phyloP scores from a whole-genome alignment of 2,888 invertebrate species.

The Eremobia ochroleuca region DNA sequence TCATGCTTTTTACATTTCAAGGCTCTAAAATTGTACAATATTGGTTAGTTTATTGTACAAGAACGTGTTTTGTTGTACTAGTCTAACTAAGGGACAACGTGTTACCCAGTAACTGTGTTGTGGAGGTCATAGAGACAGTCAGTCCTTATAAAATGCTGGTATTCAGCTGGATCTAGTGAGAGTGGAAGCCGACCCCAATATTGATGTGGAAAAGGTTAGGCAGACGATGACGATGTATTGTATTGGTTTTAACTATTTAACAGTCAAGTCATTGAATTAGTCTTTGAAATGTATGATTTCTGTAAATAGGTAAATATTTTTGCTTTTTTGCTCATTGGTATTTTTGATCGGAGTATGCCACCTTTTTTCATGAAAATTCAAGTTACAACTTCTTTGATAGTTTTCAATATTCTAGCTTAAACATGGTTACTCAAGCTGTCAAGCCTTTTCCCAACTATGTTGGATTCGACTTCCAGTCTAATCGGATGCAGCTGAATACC shows the following conservation, averaged over 20 bases:
- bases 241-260: background rate
- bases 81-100: background rate
- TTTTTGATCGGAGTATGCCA: background rate
- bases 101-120: background rate
- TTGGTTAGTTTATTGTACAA: background rate
- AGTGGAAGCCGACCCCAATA: background rate
- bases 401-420: background rate
- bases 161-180: background rate
- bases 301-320: too few species aligned
- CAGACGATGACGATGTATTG: background rate
- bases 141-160: background rate
- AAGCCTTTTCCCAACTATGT: background rate
- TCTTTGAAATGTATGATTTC: background rate
- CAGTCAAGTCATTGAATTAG: background rate
- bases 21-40: background rate
- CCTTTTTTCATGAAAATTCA: too few species aligned
- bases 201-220: background rate
- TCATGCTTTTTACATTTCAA: background rate
- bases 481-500: background rate
- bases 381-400: background rate
- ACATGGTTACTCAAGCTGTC: background rate
- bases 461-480: too few species aligned
- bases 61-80: background rate
- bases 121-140: background rate
- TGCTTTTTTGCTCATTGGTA: background rate